Percentiles rank a stretch among this genome's conserved stretches.
phyloP scores from a whole-genome alignment of 2,888 invertebrate genomes.

The Eurytoma adleriae region DNA sequence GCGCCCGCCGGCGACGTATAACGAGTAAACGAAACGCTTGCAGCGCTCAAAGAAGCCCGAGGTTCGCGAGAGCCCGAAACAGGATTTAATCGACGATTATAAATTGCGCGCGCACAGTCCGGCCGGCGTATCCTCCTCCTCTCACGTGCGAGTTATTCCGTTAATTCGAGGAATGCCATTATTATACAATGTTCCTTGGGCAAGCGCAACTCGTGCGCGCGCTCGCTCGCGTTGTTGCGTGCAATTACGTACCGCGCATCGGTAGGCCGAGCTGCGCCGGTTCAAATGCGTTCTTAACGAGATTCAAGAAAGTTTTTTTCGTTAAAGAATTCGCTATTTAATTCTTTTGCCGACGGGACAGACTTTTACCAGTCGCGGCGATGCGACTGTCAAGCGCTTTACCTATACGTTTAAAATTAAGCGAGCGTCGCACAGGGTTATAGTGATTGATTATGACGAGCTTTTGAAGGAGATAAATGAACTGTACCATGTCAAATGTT shows the following conservation, averaged over 20 bases:
- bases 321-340: too few species aligned
- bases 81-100: conserved; percentile 31
- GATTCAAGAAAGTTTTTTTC: too few species aligned
- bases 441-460: too few species aligned
- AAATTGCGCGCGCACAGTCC: conserved; percentile 7
- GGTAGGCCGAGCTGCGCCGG: background rate
- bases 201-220: background rate
- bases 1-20: background rate
- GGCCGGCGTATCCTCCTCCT: background rate
- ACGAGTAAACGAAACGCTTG: conserved; percentile 41
- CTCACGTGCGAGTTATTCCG: background rate
- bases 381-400: too few species aligned
- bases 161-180: conserved; percentile 2
- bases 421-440: too few species aligned
- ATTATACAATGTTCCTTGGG: conserved; percentile 16
- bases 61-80: background rate
- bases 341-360: too few species aligned
- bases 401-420: too few species aligned
- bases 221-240: background rate
- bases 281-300: background rate
- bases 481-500: too few species aligned
- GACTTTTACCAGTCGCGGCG: too few species aligned
- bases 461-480: too few species aligned
- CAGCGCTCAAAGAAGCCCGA: background rate
- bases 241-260: background rate